These are phyloP conservation scores for Lepisosteus oculatus DNA, from an alignment of 2,113 vertebrate genomes.

Conservation along the genomic window DNA sequence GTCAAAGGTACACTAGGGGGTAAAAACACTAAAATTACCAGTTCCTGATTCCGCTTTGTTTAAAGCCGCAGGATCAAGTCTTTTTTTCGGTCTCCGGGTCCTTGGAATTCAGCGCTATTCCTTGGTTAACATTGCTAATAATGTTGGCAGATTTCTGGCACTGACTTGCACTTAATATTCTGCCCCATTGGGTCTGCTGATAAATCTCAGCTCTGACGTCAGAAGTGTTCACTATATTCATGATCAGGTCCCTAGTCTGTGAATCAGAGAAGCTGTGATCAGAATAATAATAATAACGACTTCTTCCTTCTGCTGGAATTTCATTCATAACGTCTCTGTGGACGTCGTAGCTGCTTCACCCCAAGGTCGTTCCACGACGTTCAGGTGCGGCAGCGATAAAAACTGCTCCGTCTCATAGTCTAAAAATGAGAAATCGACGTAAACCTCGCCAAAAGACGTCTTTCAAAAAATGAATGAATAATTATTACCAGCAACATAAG, in stretches of 20 bases:
- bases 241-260: slow-evolving; percentile 59
- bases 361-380: neutral
- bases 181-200: slow-evolving; percentile 68
- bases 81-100: slow-evolving; percentile 41
- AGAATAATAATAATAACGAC: slow-evolving; percentile 29
- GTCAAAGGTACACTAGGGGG: slow-evolving; percentile 22
- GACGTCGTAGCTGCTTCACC: neutral
- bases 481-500: too few relatives aligned
- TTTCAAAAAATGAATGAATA: too few relatives aligned
- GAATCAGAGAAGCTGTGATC: slow-evolving; percentile 40
- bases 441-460: too few relatives aligned
- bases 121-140: slow-evolving; percentile 56
- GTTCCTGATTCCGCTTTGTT: slow-evolving; percentile 34
- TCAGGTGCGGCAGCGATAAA: neutral
- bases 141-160: slow-evolving; percentile 53
- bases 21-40: slow-evolving; percentile 18
- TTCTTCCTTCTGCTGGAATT: neutral
- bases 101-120: slow-evolving; percentile 49
- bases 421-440: too few relatives aligned
- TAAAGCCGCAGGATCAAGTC: slow-evolving; percentile 22
- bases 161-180: slow-evolving; percentile 67
- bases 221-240: slow-evolving; percentile 74
- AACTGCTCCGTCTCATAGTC: too few relatives aligned
- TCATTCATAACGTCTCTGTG: slow-evolving; percentile 8
- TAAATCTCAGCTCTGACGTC: slow-evolving; percentile 77